These are phyloP conservation scores for Sebastes iracundus DNA, from an alignment of 2,797 vertebrate species.

Conservation along the genomic window DNA sequence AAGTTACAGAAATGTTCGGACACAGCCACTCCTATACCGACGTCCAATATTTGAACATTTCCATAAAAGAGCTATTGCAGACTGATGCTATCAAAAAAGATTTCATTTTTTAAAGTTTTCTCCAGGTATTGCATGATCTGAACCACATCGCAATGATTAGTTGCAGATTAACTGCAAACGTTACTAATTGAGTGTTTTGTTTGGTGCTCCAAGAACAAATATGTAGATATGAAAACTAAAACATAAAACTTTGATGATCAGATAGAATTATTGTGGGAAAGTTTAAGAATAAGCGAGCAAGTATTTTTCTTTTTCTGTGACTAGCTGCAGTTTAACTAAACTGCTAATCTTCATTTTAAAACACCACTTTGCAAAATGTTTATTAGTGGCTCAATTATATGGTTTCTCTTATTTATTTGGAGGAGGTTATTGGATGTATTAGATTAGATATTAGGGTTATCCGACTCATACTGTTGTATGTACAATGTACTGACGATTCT, in stretches of 20 bases:
- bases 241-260: not conserved
- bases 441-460: not conserved
- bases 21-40: rapidly evolving
- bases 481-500: no score
- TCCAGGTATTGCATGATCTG: not conserved
- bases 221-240: not conserved
- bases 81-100: not conserved
- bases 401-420: not conserved
- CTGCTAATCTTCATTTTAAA: not conserved
- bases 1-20: not conserved
- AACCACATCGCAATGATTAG: not conserved
- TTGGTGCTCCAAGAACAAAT: not conserved
- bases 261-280: not conserved
- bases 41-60: not conserved
- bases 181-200: not conserved
- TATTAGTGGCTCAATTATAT: not conserved
- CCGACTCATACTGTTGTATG: not conserved
- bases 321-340: not conserved
- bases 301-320: not conserved
- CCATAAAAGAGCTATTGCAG: not conserved
- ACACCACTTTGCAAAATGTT: not conserved
- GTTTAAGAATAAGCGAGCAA: no score
- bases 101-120: not conserved
- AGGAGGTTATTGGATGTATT: not conserved
- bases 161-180: not conserved